These are phyloP conservation scores for Cataglyphis hispanica DNA, from an alignment of 1,140 invertebrate genomes.

Conservation along the genomic window DNA sequence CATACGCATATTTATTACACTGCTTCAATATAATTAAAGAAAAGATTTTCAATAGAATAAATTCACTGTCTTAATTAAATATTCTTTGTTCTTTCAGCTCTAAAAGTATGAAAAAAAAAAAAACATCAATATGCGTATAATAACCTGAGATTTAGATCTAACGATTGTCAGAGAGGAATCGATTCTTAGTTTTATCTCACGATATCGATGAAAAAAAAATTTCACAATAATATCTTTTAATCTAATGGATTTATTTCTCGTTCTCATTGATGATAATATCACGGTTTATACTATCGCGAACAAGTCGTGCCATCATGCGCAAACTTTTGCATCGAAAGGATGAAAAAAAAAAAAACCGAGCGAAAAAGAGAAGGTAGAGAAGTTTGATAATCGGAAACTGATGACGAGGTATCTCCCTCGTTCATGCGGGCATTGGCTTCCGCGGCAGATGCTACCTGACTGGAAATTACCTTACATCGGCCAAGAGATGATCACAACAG, in stretches of 20 bases:
- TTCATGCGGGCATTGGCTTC: slow-evolving; percentile 55
- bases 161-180: neutral
- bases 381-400: slow-evolving; percentile 53
- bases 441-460: slow-evolving; percentile 38
- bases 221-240: neutral
- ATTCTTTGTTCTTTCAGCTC: neutral
- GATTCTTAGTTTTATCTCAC: neutral
- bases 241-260: neutral
- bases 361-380: slow-evolving; percentile 33
- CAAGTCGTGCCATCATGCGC: neutral
- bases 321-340: slow-evolving; percentile 12
- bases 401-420: slow-evolving; percentile 25
- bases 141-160: neutral
- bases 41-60: neutral
- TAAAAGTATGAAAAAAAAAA: neutral
- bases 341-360: slow-evolving; percentile 20
- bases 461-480: slow-evolving; percentile 53
- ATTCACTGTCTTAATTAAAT: neutral
- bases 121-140: neutral
- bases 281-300: neutral
- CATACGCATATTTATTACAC: neutral
- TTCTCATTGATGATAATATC: slow-evolving; percentile 2
- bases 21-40: neutral
- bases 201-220: neutral
- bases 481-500: slow-evolving; percentile 30